A percentile compares a stretch with the other conserved stretches of the same genome.
Conservation (phyloP, 2,888 invertebrate genomes). For the Biston stratarius region DNA sequence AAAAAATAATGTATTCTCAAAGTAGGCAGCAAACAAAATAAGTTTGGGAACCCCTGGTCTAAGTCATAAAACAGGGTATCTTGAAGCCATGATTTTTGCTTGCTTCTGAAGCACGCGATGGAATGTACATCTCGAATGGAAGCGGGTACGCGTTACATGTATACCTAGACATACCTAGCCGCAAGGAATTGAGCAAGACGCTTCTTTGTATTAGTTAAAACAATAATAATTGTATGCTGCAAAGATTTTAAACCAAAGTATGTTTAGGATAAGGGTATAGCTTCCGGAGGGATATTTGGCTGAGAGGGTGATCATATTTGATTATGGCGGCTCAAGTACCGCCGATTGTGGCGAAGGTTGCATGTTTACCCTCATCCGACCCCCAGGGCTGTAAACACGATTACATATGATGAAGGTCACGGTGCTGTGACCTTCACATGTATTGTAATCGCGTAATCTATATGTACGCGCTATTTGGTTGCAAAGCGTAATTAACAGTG, state of each 20-base stretch:
- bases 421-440: slow-evolving; percentile 4
- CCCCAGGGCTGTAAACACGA: slow-evolving; percentile 13
- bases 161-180: too few relatives aligned
- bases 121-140: too few relatives aligned
- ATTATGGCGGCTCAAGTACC: slow-evolving; percentile 10
- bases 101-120: too few relatives aligned
- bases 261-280: slow-evolving; percentile 6
- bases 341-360: slow-evolving; percentile 13
- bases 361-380: not conserved
- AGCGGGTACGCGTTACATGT: too few relatives aligned
- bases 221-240: not conserved
- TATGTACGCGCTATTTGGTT: not conserved
- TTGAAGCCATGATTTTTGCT: too few relatives aligned
- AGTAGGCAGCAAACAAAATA: too few relatives aligned
- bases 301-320: slow-evolving; percentile 17
- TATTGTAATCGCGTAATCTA: not conserved
- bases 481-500: not conserved
- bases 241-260: not conserved
- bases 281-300: slow-evolving; percentile 3
- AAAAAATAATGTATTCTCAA: too few relatives aligned
- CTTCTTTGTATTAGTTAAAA: not conserved
- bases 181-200: too few relatives aligned
- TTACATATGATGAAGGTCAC: slow-evolving; percentile 13
- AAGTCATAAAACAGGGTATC: too few relatives aligned
- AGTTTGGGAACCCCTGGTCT: too few relatives aligned